phyloP scores from a whole-genome alignment of 30 jellyfish, hydroid and myxozoan species.

The Calvadosia cruxmelitensis region DNA sequence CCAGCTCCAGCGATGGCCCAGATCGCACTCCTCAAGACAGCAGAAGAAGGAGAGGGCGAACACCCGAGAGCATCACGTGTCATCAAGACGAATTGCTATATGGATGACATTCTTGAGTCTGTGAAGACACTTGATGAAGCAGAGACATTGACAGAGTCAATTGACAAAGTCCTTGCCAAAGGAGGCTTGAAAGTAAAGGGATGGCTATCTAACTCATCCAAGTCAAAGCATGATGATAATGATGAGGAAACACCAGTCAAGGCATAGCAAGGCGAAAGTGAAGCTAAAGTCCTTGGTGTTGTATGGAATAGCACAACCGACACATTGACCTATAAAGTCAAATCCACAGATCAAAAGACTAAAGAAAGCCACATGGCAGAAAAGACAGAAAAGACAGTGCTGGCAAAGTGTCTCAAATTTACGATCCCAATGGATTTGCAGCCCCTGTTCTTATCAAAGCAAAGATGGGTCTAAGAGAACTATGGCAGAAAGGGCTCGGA shows the following conservation, averaged over 20 bases:
- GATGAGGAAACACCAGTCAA: slow-evolving; percentile 5
- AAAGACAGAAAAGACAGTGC: slow-evolving; percentile 28
- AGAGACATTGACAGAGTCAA: slow-evolving; percentile 20
- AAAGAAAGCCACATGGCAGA: too few relatives aligned
- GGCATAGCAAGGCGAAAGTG: slow-evolving; percentile 7
- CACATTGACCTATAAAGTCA: slow-evolving; percentile 28
- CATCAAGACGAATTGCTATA: slow-evolving; percentile 7
- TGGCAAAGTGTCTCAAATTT: slow-evolving; percentile 3
- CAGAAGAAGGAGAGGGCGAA: slow-evolving; percentile 12
- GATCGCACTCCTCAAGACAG: slow-evolving; percentile 31
- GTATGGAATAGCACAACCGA: slow-evolving; percentile 16
- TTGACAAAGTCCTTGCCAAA: slow-evolving; percentile 12
- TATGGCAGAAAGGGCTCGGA: slow-evolving; percentile 29
- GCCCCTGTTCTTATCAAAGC: slow-evolving; percentile 14
- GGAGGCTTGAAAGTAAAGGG: slow-evolving; percentile 36
- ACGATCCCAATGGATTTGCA: slow-evolving; percentile 7
- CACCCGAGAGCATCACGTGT: slow-evolving; percentile 31
- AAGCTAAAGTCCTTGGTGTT: slow-evolving; percentile 32
- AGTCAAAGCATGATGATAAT: neutral
- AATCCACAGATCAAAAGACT: too few relatives aligned
- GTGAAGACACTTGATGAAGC: slow-evolving; percentile 32
- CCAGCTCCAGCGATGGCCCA: slow-evolving; percentile 50
- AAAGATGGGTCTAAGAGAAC: slow-evolving; percentile 27
- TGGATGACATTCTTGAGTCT: slow-evolving; percentile 47
- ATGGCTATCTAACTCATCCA: slow-evolving; percentile 18